Evolutionary conservation across 2,888 invertebrate genomes (phyloP), one percentile per base, ranked within the genome.

Genomic region (Andrena hattorfiana): DNA sequence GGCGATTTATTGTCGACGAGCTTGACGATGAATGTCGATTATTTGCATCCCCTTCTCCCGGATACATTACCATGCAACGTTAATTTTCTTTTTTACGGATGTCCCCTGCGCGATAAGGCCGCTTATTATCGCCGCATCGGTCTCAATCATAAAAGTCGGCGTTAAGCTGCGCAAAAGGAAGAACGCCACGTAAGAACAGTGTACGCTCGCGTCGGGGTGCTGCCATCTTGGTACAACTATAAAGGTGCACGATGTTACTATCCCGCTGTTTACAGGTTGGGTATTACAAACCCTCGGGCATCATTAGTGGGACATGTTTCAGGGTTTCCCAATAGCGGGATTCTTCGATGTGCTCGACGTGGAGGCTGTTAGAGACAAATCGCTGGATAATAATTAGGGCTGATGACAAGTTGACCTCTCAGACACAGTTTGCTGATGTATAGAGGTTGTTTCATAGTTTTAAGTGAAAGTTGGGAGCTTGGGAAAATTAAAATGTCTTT

Each of bases 81-180:
- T 83, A 83, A 77, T 77, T 77, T 72, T 7, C 62, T 49, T 67
- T 77, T 77, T 77, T 62, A 48, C 54, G 62, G 60, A 73, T 73
- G 54, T 77, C 69, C 30, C 48, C 7, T 28, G 42, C 8, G 8
- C 60, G 66, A 83, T 72, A 72, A 69, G 69, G 70, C 77, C 35
- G 83, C 73, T 83, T 83, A 83, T 83, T 83, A 83, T 77, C 83
- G 60, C 35, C 16, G 72, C 60, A 68, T 71, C 77, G 62, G 77
- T 49, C 69, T 70, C 42, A 73, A 83, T 83, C 69, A 77, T 83
- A 83, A 83, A 83, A 77, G 69, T 73, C 60, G 23, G 30, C 63
- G 83, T 51, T 54, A 73, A 63, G 32, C 23, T n/a, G 64, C 2
- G 51, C 49, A 83, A 83, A 64, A 75, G 23, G 64, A 64, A 49